Percentiles rank a stretch among this genome's conserved stretches.
phyloP scores from a whole-genome alignment of 2,113 vertebrate genomes.

The Cathartes aura region DNA sequence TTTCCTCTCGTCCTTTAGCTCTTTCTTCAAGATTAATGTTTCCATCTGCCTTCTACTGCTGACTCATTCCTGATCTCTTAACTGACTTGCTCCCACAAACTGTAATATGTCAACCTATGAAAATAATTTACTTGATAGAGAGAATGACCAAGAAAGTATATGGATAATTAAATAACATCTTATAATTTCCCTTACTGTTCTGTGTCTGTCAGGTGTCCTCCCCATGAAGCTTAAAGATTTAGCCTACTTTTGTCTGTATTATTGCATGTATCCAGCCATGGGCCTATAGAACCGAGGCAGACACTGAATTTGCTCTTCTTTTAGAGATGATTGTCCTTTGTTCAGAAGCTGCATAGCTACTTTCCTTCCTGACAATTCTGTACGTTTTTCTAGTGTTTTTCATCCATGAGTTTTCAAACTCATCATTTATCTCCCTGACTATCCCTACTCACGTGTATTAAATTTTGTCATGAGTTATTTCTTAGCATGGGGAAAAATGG shows the following conservation, averaged over 20 bases:
- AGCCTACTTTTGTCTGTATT: neutral
- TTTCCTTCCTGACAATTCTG: neutral
- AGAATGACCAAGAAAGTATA: slow-evolving; percentile 2
- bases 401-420: slow-evolving; percentile 4
- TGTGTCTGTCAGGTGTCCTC: neutral
- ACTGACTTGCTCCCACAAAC: slow-evolving; percentile 14
- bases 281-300: neutral
- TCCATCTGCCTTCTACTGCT: slow-evolving; percentile 14
- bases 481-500: neutral
- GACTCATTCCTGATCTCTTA: slow-evolving; percentile 52
- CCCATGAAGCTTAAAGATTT: neutral
- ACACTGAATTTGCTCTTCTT: neutral
- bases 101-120: neutral
- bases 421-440: neutral
- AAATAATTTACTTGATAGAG: neutral
- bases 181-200: neutral
- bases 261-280: neutral
- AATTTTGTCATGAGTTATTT: slow-evolving; percentile 14
- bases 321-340: neutral
- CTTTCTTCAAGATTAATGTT: slow-evolving; percentile 46
- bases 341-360: neutral
- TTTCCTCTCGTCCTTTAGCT: slow-evolving; percentile 3
- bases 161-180: neutral
- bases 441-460: neutral
- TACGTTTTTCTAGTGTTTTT: neutral